Evolutionary conservation across 2,113 vertebrate genomes (phyloP).

Genomic region (Boulengeromyrus knoepffleri): DNA sequence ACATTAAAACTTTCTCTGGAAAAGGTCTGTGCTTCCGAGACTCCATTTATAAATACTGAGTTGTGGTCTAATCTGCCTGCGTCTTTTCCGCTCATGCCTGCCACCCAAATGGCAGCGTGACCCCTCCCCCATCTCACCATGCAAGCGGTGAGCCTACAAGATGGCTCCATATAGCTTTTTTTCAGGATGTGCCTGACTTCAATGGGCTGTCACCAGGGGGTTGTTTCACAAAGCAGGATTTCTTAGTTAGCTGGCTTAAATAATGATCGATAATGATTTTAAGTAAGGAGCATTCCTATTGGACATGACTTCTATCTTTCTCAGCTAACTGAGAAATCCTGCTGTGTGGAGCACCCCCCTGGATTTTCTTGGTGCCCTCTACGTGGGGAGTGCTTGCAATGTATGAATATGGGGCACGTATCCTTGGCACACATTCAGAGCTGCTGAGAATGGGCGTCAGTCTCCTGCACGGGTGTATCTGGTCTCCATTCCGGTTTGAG

Average conservation of each 20-base stretch:
- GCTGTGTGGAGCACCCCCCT: neutral
- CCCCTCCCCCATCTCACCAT: neutral
- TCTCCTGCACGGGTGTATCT: neutral
- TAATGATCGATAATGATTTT: neutral
- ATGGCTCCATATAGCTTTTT: neutral
- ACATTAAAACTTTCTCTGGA: too few species aligned
- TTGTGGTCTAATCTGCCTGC: neutral
- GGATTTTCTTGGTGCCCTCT: neutral
- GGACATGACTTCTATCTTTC: neutral
- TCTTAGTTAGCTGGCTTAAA: neutral
- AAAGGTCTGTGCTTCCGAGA: neutral
- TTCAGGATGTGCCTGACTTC: neutral
- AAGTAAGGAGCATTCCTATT: neutral
- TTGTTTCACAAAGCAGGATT: neutral
- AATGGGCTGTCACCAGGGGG: neutral
- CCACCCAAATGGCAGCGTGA: neutral
- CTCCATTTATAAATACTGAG: neutral
- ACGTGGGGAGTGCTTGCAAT: neutral
- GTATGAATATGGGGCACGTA: neutral
- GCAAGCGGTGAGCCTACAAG: neutral
- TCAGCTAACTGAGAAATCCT: neutral
- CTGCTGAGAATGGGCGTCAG: neutral
- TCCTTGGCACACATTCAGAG: neutral
- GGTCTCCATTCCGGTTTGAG: neutral
- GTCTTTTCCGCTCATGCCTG: neutral